Evolutionary conservation across 2,113 vertebrate genomes (phyloP).

Genomic region (Psilopogon haemacephalus): DNA sequence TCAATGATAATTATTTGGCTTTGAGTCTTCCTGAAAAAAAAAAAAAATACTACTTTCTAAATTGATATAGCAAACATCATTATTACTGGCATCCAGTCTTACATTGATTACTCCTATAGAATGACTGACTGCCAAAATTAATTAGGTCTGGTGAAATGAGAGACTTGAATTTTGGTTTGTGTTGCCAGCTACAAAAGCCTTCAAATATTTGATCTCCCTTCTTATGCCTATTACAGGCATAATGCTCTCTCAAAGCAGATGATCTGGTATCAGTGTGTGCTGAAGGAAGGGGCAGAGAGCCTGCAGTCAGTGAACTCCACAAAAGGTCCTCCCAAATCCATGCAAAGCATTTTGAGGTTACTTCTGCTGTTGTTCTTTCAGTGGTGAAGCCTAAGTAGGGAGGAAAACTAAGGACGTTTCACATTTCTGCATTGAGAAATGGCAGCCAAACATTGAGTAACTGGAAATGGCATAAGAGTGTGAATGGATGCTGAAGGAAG

Average conservation of each 20-base stretch:
- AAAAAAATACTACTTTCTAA: constrained; percentile 29
- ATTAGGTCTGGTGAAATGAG: not conserved
- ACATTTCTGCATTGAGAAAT: not conserved
- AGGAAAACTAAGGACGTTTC: not conserved
- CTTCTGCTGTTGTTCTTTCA: not conserved
- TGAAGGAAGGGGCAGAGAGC: not conserved
- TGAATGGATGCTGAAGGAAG: too few relatives aligned
- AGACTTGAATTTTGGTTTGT: not conserved
- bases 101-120: not conserved
- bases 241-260: not conserved
- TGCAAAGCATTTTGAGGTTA: not conserved
- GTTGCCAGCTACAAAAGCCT: not conserved
- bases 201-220: not conserved
- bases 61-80: constrained; percentile 9
- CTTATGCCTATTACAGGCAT: not conserved
- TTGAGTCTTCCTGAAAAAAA: constrained; percentile 30
- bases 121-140: not conserved
- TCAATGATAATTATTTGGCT: constrained; percentile 18
- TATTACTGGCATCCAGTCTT: not conserved
- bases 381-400: not conserved
- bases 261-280: not conserved
- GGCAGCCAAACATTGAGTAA: not conserved
- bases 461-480: too few relatives aligned
- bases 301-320: not conserved
- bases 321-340: not conserved